These are phyloP conservation scores for Alviniconcha marisindica DNA, from an alignment of 1,140 invertebrate species.

Conservation along the genomic window DNA sequence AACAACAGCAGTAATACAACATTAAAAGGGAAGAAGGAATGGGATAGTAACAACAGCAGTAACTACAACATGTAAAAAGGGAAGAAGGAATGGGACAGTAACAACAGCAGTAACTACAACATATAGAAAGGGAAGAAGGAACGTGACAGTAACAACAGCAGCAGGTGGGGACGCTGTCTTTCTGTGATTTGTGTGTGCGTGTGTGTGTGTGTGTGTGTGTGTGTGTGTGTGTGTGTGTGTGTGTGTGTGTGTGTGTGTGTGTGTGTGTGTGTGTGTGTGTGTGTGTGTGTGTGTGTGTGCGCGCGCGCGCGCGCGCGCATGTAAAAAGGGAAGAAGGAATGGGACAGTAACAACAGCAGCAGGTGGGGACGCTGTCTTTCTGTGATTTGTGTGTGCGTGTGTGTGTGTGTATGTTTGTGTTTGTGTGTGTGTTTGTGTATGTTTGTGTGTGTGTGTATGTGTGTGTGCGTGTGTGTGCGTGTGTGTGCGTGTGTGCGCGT, in stretches of 20 bases:
- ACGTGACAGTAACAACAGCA: too few species aligned
- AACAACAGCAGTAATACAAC: not conserved
- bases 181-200: not conserved
- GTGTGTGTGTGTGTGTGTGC: not conserved
- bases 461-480: too few species aligned
- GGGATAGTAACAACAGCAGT: not conserved
- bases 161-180: too few species aligned
- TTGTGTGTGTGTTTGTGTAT: too few species aligned
- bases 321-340: not conserved
- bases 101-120: too few species aligned
- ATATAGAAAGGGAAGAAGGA: too few species aligned
- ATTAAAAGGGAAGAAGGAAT: not conserved
- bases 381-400: not conserved
- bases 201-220: slow-evolving; percentile 11
- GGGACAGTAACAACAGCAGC: not conserved
- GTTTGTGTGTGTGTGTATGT: too few species aligned
- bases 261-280: slow-evolving; percentile 1
- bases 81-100: not conserved
- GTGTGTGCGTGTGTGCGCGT: too few species aligned
- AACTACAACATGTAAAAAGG: too few species aligned
- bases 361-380: not conserved
- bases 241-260: not conserved
- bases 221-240: not conserved
- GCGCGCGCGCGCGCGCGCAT: not conserved
- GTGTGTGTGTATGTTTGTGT: not conserved